phyloP scores from a whole-genome alignment of 1,140 invertebrate genomes.

The Vanessa atalanta region DNA sequence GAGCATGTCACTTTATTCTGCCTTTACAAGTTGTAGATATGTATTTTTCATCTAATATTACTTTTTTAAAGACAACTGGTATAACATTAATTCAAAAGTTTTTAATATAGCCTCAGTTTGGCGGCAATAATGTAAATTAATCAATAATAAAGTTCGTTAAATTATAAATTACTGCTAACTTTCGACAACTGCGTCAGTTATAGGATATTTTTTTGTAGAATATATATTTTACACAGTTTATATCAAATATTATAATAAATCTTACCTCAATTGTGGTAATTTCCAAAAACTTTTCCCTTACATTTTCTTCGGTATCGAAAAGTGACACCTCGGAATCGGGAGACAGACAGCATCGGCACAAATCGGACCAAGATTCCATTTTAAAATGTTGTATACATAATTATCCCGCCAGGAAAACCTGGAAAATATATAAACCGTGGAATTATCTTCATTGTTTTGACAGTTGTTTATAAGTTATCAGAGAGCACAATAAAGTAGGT shows the following conservation, averaged over 20 bases:
- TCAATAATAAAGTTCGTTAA: too few species aligned
- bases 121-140: too few species aligned
- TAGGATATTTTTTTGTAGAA: too few species aligned
- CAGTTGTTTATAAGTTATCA: slow-evolving; percentile 60
- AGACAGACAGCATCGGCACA: slow-evolving; percentile 74
- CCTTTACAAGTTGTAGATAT: too few species aligned
- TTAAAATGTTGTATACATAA: slow-evolving; percentile 59
- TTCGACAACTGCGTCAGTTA: too few species aligned
- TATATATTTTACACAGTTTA: neutral
- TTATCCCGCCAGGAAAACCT: slow-evolving; percentile 60
- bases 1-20: too few species aligned
- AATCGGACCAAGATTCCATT: slow-evolving; percentile 75
- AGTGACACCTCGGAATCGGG: slow-evolving; percentile 67
- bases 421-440: slow-evolving; percentile 56
- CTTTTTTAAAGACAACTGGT: too few species aligned
- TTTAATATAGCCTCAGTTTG: too few species aligned
- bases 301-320: slow-evolving; percentile 58
- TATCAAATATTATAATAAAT: neutral
- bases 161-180: too few species aligned
- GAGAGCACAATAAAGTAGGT: slow-evolving; percentile 65
- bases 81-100: too few species aligned
- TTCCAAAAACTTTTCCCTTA: slow-evolving; percentile 69
- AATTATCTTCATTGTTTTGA: slow-evolving; percentile 68
- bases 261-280: slow-evolving; percentile 70
- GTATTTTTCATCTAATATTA: too few species aligned